Evolutionary conservation across 1,140 invertebrate genomes (phyloP), one percentile per base, ranked within the genome.

Genomic region (Pseudomyrmex cubaensis): DNA sequence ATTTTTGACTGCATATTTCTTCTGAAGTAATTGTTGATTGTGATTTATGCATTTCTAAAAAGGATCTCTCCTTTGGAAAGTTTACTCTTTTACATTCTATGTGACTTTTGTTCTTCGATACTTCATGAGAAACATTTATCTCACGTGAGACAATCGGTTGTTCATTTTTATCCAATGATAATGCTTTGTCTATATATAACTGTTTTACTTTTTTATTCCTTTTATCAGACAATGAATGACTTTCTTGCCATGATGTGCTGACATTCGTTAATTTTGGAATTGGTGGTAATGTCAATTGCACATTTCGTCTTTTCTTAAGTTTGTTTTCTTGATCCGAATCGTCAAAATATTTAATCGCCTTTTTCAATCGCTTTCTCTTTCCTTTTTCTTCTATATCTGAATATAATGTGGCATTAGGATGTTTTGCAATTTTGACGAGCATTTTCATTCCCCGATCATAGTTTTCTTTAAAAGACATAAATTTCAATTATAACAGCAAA

Each of bases 311-410:
- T 69, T 69, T 52, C 2, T 67, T 4, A 25, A 22, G 13, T 4
- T 69, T 69, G 13, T 4, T 69, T 69, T 69, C 66, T 52, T 69
- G 50, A 12, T 52, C 61, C 22, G 22, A 25, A 25, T 66, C 35
- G 1, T 64, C 63, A 64, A 64, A 64, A 17, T 46, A 4, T 3
- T 64, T 64, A 8, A 46, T 46, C 8, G 8, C 25, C 2, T 17
- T 64, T 46, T 64, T 64, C 2, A 64, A 9, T 64, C 63, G 35
- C 9, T 46, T 64, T 13, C 63, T 35, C 12, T 64, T 64, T 0
- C 35, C 63, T 64, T 48, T 64, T 17, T 64, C 63, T 46, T 64
- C 35, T n/a, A 64, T 9, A 64, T 48, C 63, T 64, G 63, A 64
- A 64, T 64, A n/a, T 44, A 64, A 10, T 46, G 35, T 46, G 2